Evolutionary conservation across 2,797 vertebrate species (phyloP).

Genomic region (Caiman crocodilus): DNA sequence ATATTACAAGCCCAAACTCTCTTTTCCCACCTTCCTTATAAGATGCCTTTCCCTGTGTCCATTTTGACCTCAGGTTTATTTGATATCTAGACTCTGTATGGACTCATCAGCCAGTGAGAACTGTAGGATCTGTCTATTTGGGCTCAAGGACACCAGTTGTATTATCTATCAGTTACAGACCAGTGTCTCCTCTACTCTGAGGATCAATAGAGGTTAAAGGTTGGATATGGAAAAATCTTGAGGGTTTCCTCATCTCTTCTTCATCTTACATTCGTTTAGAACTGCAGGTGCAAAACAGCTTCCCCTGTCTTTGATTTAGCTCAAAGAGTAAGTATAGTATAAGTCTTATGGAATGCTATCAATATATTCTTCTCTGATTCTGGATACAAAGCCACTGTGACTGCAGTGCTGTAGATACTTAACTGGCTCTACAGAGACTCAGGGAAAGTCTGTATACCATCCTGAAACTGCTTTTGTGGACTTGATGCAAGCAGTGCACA

Average conservation of each 20-base stretch:
- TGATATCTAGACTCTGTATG: rapidly evolving
- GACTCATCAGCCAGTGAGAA: neutral
- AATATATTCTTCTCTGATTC: neutral
- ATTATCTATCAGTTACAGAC: neutral
- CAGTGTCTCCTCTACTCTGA: neutral
- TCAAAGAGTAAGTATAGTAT: neutral
- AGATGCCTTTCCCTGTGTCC: rapidly evolving
- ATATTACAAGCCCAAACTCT: no score
- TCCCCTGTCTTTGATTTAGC: neutral
- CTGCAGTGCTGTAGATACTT: neutral
- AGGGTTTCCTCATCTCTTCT: neutral
- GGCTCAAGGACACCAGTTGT: neutral
- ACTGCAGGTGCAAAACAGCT: neutral
- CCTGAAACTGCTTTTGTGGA: neutral
- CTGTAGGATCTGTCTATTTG: rapidly evolving
- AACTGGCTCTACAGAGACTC: neutral
- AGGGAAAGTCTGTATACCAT: neutral
- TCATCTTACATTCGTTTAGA: neutral
- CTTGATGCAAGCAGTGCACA: neutral
- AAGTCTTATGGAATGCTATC: neutral
- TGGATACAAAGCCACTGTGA: rapidly evolving
- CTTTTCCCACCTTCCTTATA: no score
- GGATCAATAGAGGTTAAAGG: neutral
- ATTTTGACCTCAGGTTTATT: neutral
- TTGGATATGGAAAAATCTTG: neutral